Evolutionary conservation across 2,888 invertebrate genomes (phyloP), one percentile per base, ranked within the genome.

Genomic region (Drosophila subsilvestris): DNA sequence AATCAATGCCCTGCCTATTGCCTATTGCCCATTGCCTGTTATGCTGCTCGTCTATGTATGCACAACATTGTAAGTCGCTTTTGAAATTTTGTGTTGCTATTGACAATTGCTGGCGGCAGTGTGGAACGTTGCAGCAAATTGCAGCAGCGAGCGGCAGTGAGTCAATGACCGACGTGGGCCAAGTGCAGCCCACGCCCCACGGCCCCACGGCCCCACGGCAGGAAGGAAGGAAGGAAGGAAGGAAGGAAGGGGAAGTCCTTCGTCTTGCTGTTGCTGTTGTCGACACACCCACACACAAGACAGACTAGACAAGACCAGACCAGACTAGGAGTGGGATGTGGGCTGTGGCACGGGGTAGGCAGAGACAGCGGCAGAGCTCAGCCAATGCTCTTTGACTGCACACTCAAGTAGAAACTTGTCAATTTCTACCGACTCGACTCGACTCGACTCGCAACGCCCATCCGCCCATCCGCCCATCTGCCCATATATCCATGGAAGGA

Each of bases 401-500:
- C 80, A 86, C 84, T 85, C 80, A 57, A 85, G 80, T 77, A 84
- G 77, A 86, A 86, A 82, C 86, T 85, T 84, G 85, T 86, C 84
- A 86, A 85, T 85, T 86, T 79, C 55, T 80, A 76, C 78, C 73
- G 71, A 74, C 53, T 49, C 57, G 78, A 79, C 76, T 71, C 37
- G 69, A 74, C 76, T 71, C 37, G 69, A 74, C 53, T 49, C 61
- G 51, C 43, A 59, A 59, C 42, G 37, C 54, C 49, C 66, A 43
- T 1, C n/a, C 29, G 57, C 22, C 47, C 50, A 45, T 17, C 47
- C 54, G 27, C 56, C 61, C 51, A 43, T 17, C 29, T 22, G 5
- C 22, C 22, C 25, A 22, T 22, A 22, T 45, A 54, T 44, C 44
- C 60, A 53, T 49, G n/a, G 14, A 37, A 14, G 2, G 14, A 12